These are phyloP conservation scores for Plagiodera versicolora DNA, from an alignment of 2,888 invertebrate species.

Conservation along the genomic window DNA sequence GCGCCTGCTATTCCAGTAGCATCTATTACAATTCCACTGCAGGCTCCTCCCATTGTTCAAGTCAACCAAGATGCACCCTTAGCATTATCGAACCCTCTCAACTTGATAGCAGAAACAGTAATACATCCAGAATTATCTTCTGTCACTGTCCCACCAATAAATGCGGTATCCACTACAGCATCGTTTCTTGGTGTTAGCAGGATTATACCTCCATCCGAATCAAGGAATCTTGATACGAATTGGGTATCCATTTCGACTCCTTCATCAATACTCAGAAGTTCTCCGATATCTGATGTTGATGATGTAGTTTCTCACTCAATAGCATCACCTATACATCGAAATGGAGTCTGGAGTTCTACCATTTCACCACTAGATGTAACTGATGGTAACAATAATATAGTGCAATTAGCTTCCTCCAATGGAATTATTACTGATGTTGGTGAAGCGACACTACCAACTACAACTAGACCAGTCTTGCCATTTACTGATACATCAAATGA, in stretches of 20 bases:
- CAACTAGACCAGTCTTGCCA: too few species aligned
- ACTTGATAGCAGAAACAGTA: background rate
- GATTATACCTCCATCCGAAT: background rate
- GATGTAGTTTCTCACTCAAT: background rate
- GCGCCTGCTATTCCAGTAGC: slow-evolving; percentile 27
- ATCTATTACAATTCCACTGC: slow-evolving; percentile 20
- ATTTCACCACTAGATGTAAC: background rate
- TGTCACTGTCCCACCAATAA: background rate
- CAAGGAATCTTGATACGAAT: background rate
- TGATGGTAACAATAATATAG: background rate
- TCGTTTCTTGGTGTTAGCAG: background rate
- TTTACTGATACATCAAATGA: background rate
- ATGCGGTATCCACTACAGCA: slow-evolving; percentile 5
- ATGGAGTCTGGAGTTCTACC: background rate
- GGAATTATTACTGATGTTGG: too few species aligned
- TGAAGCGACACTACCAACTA: too few species aligned
- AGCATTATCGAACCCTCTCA: background rate
- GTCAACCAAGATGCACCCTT: slow-evolving; percentile 17
- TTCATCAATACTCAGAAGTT: slow-evolving; percentile 2
- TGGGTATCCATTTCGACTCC: slow-evolving; percentile 1
- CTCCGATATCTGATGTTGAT: background rate
- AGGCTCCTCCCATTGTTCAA: slow-evolving; percentile 18
- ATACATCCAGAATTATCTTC: background rate
- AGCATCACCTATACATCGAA: background rate
- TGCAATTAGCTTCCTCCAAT: background rate